Evolutionary conservation across 2,797 vertebrate genomes (phyloP).

Genomic region (Dicrostonyx torquatus): DNA sequence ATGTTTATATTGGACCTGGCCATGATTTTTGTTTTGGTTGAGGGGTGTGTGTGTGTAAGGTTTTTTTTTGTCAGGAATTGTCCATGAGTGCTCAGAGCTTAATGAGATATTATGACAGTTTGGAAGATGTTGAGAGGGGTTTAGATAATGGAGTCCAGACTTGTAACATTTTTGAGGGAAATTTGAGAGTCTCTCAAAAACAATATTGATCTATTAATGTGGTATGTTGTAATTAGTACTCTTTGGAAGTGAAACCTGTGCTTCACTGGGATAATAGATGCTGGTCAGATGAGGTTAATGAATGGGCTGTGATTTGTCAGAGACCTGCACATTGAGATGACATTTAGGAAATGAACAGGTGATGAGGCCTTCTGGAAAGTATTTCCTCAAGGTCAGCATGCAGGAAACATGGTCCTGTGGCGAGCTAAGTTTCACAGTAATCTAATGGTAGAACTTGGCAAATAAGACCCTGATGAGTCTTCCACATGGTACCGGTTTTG

Average conservation of each 20-base stretch:
- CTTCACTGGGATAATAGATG: neutral
- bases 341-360: too few relatives aligned
- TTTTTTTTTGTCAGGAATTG: neutral
- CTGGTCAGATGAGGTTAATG: neutral
- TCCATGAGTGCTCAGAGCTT: neutral
- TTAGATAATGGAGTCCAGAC: neutral
- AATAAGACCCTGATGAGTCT: neutral
- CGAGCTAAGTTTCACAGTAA: neutral
- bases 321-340: neutral
- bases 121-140: neutral
- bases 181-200: neutral
- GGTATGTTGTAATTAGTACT: neutral
- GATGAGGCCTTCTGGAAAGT: neutral
- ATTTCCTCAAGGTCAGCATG: neutral
- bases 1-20: neutral
- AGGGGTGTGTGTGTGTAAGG: neutral
- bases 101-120: neutral
- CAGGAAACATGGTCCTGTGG: neutral
- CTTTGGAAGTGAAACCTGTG: neutral
- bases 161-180: neutral
- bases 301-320: neutral
- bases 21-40: neutral
- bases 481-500: neutral
- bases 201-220: neutral
- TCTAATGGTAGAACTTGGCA: neutral